Conservation (phyloP, 2,797 vertebrate genomes). For the Gobionotothen gibberifrons region DNA sequence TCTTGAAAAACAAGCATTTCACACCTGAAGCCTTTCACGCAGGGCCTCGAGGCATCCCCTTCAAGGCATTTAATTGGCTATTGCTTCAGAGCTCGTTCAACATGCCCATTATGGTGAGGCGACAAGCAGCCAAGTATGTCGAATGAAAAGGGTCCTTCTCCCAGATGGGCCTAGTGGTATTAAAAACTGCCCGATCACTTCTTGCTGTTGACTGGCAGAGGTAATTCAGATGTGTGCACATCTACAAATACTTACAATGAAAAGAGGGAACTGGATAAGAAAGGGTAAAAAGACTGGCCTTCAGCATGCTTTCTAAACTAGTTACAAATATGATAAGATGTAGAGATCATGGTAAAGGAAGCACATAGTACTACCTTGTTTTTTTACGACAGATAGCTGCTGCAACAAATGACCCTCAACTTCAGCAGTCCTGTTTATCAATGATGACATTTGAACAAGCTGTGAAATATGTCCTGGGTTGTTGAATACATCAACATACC, state of each 20-base stretch:
- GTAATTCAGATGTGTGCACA: slow-evolving; percentile 80
- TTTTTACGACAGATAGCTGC: slow-evolving; percentile 10
- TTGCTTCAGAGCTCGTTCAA: slow-evolving; percentile 95
- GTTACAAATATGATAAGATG: slow-evolving; percentile 26
- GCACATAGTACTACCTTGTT: neutral
- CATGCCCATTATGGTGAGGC: slow-evolving; percentile 94
- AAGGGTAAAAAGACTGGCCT: slow-evolving; percentile 27
- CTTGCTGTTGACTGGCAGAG: slow-evolving; percentile 87
- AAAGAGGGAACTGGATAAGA: slow-evolving; percentile 57
- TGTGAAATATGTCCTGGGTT: slow-evolving; percentile 58
- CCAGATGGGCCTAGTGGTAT: slow-evolving; percentile 89
- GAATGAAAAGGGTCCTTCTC: slow-evolving; percentile 94
- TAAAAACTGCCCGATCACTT: slow-evolving; percentile 90
- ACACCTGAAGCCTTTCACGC: slow-evolving; percentile 99
- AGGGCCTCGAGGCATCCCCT: slow-evolving; percentile 95
- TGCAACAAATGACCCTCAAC: slow-evolving; percentile 44
- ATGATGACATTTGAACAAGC: slow-evolving; percentile 64
- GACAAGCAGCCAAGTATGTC: slow-evolving; percentile 93
- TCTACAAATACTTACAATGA: slow-evolving; percentile 67
- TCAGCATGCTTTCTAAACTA: slow-evolving; percentile 38
- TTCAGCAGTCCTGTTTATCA: slow-evolving; percentile 50
- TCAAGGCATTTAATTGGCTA: slow-evolving; percentile 99
- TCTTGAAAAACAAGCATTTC: slow-evolving; percentile 99
- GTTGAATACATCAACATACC: slow-evolving; percentile 65
- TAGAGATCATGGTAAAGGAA: slow-evolving; percentile 24